Base-by-base conservation (phyloP, 2,888 invertebrate species). In the Chrysolina haemoptera region DNA sequence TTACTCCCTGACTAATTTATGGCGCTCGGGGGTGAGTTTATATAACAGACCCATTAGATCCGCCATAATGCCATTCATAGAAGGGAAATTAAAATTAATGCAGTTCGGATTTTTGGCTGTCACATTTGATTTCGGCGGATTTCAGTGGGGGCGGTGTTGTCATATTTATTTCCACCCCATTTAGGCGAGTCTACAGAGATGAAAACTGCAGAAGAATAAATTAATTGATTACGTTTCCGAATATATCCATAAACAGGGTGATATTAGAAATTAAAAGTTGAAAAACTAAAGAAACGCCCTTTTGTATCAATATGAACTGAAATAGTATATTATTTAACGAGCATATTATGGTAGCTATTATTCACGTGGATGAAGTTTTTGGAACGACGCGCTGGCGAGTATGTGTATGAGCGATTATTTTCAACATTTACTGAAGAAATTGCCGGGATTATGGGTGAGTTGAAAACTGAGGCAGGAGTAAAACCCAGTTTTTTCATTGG, bases 1-100 rank as follows among this genome's bases (percentile, higher is more conserved):
- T 87, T 87, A 87, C 87, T 87, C 86, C 86, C 85, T 84, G 84
- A 86, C 85, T 87, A 86, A 87, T 87, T 86, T 87, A 86, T 85
- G 84, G 84, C 84, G 84, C 85, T 85, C 83, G 84, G 82, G 86
- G 86, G 86, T 86, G 85, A 85, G 85, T 86, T 86, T 85, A 84
- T 85, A 86, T 83, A 85, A 84, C 84, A 82, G 82, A 77, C 82
- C 83, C 81, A 83, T 84, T 85, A 84, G 85, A 85, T 85, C 22
- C 82, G 84, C 83, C 82, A 83, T 85, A 85, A 86, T 85, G 85
- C 84, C 80, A 83, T 79, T 80, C 83, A 83, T 83, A 79, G 81
- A 77, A n/a, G 82, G 79, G 82, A 82, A 84, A 84, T 85, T 85
- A 82, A 84, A 84, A 85, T 84, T 81, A 82, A 68, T 76, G 74